Percentiles rank a stretch among this genome's conserved stretches.
phyloP scores from a whole-genome alignment of 2,797 vertebrate species.

The Parotocinclus haroldoi region DNA sequence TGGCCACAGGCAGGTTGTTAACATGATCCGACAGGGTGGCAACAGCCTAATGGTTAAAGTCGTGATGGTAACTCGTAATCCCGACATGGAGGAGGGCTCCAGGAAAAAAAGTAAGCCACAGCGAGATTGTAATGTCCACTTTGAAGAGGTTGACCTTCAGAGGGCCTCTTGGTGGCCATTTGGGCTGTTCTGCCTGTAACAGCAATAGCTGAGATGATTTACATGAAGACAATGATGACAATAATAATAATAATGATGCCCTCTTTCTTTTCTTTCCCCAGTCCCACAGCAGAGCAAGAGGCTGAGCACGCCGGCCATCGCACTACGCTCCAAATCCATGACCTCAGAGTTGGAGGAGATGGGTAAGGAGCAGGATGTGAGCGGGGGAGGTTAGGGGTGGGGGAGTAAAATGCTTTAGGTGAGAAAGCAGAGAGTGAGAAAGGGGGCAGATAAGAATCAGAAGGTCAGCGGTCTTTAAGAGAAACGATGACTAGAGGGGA shows the following conservation, averaged over 20 bases:
- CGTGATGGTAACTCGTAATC: constrained; percentile 92
- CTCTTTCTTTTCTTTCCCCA: constrained; percentile 33
- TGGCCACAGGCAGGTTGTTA: constrained; percentile 90
- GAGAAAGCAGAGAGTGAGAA: background rate
- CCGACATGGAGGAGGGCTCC: constrained; percentile 87
- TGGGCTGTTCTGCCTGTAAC: too few relatives aligned
- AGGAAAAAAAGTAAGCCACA: constrained; percentile 82
- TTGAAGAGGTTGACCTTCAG: too few relatives aligned
- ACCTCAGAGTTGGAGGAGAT: constrained; percentile 95
- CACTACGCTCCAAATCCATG: constrained; percentile 92
- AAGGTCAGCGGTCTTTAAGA: too few relatives aligned
- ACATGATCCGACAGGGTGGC: constrained; percentile 93
- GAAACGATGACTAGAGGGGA: background rate
- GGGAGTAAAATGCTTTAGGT: too few relatives aligned
- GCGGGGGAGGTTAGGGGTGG: background rate
- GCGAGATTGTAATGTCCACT: background rate
- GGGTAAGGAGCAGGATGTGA: constrained; percentile 74
- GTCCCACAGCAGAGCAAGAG: constrained; percentile 87
- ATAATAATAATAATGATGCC: background rate
- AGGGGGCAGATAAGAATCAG: too few relatives aligned
- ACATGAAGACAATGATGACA: constrained; percentile 2
- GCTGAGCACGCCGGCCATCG: constrained; percentile 85
- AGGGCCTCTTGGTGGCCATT: too few relatives aligned
- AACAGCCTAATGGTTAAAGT: constrained; percentile 95
- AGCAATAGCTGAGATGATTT: too few relatives aligned